Conservation (phyloP, 1,140 invertebrate species). For the Drosophila gunungcola region DNA sequence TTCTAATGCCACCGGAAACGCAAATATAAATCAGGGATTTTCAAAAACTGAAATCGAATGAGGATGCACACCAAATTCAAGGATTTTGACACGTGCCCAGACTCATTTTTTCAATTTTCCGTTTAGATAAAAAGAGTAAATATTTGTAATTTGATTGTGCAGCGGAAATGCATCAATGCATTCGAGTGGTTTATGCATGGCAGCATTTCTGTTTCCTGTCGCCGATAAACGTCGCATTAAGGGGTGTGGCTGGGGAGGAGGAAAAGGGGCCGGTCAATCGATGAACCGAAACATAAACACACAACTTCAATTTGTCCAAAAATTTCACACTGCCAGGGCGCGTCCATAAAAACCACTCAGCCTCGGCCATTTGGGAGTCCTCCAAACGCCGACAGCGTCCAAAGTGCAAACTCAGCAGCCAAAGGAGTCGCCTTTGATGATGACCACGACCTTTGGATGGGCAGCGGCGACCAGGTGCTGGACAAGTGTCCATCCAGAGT, state of each 20-base stretch:
- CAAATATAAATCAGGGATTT: slow-evolving; percentile 11
- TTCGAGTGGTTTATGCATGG: slow-evolving; percentile 38
- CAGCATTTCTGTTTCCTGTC: slow-evolving; percentile 39
- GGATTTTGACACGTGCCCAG: slow-evolving; percentile 24
- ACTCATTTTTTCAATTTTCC: slow-evolving; percentile 8
- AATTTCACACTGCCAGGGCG: background rate
- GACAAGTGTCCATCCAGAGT: slow-evolving; percentile 39
- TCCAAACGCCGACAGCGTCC: background rate
- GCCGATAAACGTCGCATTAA: slow-evolving; percentile 15
- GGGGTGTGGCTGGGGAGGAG: background rate
- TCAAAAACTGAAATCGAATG: slow-evolving; percentile 25
- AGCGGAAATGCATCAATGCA: slow-evolving; percentile 48
- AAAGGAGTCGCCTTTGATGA: slow-evolving; percentile 52
- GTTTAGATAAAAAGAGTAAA: slow-evolving; percentile 19
- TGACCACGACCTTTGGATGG: slow-evolving; percentile 16
- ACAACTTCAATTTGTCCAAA: slow-evolving; percentile 32
- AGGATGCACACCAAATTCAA: slow-evolving; percentile 1
- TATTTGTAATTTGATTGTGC: slow-evolving; percentile 53
- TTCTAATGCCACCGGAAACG: slow-evolving; percentile 13
- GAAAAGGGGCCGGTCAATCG: slow-evolving; percentile 8
- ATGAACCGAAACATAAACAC: slow-evolving; percentile 35
- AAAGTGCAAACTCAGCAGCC: slow-evolving; percentile 45
- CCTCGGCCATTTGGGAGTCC: slow-evolving; percentile 1
- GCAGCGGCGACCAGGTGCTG: slow-evolving; percentile 20
- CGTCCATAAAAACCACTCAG: slow-evolving; percentile 29